Evolutionary conservation across 2,888 invertebrate species (phyloP), one percentile per base, ranked within the genome.

Genomic region (Pemphredon lugubris): DNA sequence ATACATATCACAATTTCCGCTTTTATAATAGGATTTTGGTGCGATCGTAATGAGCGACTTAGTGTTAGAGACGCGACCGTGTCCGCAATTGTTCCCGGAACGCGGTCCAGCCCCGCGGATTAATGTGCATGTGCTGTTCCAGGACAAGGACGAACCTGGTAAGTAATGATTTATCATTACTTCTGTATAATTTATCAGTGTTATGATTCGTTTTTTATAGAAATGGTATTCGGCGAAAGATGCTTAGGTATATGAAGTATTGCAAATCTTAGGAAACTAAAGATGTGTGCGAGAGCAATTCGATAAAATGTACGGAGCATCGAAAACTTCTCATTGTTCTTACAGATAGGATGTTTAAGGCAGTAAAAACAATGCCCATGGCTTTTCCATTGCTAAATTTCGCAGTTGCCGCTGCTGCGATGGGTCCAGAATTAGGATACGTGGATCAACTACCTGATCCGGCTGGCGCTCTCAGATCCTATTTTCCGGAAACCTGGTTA

Each of bases 401-500:
- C 59, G 61, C 26, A 11, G 60, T 75, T 2, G 57, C 77, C 2
- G 70, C 37, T 11, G 66, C 57, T 0, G 71, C 73, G 0, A 77
- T 82, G 58, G 83, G 82, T 18, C 83, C 85, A 30, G 88, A 86
- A 44, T 75, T 85, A 26, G 81, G 78, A 18, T 89, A 88, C 69
- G 70, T 84, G 1, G 87, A 88, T 55, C 83, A 86, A 45, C 50
- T 76, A 7, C 83, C 86, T 0, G 83, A 84, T 64, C 81, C 83
- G 20, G 82, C 80, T 2, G 77, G 88, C 2, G 82, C 87, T 1
- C 73, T 88, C 2, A 79, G 92, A 59, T 90, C 91, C 0, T 90
- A 89, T 68, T 92, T 92, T 71, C 92, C 92, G 0, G 92, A 94
- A 91, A 93, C 94, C 0, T 94, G 94, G 94, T 86, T 94, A 0